Conservation (phyloP, 2,797 vertebrate species). For the Myotis findleyi region DNA sequence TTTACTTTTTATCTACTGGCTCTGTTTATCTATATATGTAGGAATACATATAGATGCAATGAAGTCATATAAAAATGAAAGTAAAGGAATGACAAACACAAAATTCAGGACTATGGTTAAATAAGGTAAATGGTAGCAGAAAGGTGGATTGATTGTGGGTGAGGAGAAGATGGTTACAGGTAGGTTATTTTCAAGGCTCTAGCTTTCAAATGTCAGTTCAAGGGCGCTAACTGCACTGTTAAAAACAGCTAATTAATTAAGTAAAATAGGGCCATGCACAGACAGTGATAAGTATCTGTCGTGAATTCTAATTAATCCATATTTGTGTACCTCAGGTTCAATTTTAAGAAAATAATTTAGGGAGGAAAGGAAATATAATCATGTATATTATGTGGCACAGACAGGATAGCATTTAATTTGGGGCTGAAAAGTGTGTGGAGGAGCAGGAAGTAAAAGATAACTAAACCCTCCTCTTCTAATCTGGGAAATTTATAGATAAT, state of each 20-base stretch:
- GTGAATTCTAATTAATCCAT: conserved; percentile 25
- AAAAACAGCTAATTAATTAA: conserved; percentile 7
- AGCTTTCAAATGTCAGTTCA: not conserved
- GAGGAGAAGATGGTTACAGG: not conserved
- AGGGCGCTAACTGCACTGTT: not conserved
- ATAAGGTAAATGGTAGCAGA: not conserved
- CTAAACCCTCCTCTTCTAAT: not conserved
- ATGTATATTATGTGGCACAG: not conserved
- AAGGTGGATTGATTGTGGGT: not conserved
- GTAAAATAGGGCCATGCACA: not conserved
- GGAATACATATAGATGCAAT: not conserved
- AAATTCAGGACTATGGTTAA: not conserved
- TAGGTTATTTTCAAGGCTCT: not conserved
- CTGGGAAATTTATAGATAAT: conserved; percentile 28
- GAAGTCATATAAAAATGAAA: not conserved
- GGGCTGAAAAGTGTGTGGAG: not conserved
- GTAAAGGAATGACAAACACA: not conserved
- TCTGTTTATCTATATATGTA: not conserved
- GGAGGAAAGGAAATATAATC: conserved; percentile 29
- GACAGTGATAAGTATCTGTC: not conserved
- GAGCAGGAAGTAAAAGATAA: conserved; percentile 11
- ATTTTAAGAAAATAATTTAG: not conserved
- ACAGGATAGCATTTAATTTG: not conserved
- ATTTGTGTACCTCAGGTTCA: not conserved
- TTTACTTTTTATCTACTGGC: not conserved